Evolutionary conservation across 2,113 vertebrate genomes (phyloP).

Genomic region (Sphaerodactylus townsendi): DNA sequence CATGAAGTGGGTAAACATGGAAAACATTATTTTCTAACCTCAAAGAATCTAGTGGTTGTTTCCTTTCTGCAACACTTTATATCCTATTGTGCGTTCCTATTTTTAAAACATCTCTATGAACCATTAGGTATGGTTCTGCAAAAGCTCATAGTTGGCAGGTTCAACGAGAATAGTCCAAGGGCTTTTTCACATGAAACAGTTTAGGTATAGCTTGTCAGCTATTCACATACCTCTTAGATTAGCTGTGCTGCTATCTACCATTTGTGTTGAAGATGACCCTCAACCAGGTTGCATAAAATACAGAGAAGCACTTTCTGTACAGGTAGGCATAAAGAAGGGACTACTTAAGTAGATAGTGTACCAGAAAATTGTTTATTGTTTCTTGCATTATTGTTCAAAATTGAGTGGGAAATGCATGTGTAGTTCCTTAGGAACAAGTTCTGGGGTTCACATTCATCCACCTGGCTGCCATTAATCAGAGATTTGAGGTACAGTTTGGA

Average conservation of each 20-base stretch:
- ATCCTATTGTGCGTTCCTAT: neutral
- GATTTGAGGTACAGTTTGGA: too few species aligned
- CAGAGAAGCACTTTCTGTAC: too few species aligned
- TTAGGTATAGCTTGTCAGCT: neutral
- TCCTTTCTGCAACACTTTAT: neutral
- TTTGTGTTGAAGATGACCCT: neutral
- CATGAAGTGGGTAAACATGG: neutral
- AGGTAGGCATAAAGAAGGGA: too few species aligned
- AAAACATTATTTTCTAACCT: neutral
- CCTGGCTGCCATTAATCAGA: too few species aligned
- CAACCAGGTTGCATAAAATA: neutral
- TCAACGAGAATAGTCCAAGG: neutral
- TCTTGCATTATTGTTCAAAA: too few species aligned
- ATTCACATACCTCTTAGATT: neutral
- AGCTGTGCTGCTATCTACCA: neutral
- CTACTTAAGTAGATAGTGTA: too few species aligned
- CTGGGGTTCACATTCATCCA: too few species aligned
- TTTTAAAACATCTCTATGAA: conserved; percentile 6
- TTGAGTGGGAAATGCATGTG: too few species aligned
- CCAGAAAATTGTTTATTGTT: too few species aligned
- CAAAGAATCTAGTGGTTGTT: neutral
- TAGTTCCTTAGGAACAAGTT: too few species aligned
- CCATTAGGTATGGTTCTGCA: neutral
- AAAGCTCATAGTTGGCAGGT: neutral
- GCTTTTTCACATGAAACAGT: neutral